Evolutionary conservation across 1,140 invertebrate species (phyloP).

Genomic region (Trichomalopsis sarcophagae): DNA sequence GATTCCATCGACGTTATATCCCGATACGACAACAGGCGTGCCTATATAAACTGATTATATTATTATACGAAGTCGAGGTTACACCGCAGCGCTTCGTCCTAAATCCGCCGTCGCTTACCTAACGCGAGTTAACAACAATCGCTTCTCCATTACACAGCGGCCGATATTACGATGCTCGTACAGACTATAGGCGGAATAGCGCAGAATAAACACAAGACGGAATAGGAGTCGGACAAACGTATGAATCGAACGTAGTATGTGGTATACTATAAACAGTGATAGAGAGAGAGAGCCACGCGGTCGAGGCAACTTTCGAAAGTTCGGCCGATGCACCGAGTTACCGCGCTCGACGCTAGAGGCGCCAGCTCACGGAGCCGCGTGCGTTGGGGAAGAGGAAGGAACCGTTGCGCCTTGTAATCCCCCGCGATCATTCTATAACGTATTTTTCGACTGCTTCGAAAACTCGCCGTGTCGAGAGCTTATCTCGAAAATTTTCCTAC

Average conservation of each 20-base stretch:
- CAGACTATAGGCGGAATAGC: not conserved
- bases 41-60: not conserved
- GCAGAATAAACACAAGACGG: slow-evolving; percentile 19
- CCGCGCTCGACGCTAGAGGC: slow-evolving; percentile 41
- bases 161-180: not conserved
- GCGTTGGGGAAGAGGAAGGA: not conserved
- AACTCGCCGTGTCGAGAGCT: too few relatives aligned
- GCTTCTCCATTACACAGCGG: not conserved
- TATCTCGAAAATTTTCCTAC: too few relatives aligned
- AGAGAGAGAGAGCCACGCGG: too few relatives aligned
- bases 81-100: not conserved
- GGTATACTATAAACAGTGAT: not conserved
- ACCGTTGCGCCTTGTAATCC: not conserved
- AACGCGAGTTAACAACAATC: not conserved
- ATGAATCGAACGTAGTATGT: not conserved
- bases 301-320: slow-evolving; percentile 43
- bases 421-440: too few relatives aligned
- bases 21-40: not conserved
- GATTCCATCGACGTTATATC: not conserved
- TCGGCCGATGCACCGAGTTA: slow-evolving; percentile 6
- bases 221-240: not conserved
- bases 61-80: not conserved
- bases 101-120: not conserved
- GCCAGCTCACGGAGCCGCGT: slow-evolving; percentile 36
- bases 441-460: too few relatives aligned